phyloP scores from a whole-genome alignment of 2,797 vertebrate species.

The Typhlichthys eigenmanni region DNA sequence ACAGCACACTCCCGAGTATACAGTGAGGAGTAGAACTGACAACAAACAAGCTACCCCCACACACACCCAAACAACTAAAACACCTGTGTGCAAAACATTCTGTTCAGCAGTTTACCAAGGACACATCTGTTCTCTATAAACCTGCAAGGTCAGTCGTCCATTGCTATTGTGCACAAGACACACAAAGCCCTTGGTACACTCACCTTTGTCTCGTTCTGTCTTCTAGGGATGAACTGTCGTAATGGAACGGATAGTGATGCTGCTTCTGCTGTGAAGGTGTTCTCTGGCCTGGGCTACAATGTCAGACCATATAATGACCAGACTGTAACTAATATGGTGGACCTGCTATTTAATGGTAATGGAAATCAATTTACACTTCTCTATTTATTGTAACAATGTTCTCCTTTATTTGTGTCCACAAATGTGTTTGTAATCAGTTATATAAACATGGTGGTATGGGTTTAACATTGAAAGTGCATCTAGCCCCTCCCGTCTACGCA shows the following conservation, averaged over 20 bases:
- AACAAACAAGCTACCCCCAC: no score
- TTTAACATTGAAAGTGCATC: no score
- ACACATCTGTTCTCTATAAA: no score
- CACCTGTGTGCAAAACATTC: no score
- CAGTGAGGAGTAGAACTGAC: no score
- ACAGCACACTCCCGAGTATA: no score
- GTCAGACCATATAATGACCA: conserved; percentile 46
- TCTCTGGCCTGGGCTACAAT: conserved; percentile 64
- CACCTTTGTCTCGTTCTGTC: conserved; percentile 2
- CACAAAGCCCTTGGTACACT: background rate
- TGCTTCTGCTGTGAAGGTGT: conserved; percentile 30
- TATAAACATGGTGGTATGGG: background rate
- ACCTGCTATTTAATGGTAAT: conserved; percentile 50
- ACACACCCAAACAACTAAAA: no score
- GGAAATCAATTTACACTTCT: no score
- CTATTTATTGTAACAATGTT: background rate
- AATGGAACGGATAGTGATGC: conserved; percentile 73
- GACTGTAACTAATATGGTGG: conserved; percentile 51
- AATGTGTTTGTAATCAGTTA: background rate
- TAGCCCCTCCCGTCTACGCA: no score
- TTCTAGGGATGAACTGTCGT: conserved; percentile 59
- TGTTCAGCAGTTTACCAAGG: no score
- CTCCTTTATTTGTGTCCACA: background rate
- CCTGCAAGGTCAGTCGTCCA: no score
- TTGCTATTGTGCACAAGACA: background rate